These are phyloP conservation scores for Patiria pectinifera DNA, from an alignment of 53 echinoderm and acorn worm species.

Conservation along the genomic window DNA sequence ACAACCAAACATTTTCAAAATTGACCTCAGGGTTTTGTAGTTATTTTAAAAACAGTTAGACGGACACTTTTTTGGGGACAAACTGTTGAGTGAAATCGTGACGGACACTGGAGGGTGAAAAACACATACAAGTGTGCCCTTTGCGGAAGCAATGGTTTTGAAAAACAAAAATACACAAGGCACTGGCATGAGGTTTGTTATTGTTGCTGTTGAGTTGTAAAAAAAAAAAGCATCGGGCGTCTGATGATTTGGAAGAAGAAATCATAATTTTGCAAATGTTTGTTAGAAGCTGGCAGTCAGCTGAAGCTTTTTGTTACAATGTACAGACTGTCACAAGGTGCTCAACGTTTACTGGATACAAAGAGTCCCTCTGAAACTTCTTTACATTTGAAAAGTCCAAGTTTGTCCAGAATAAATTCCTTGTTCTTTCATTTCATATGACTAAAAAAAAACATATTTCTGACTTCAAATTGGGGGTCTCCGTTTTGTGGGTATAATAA, in stretches of 20 bases:
- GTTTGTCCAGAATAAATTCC: neutral
- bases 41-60: no score
- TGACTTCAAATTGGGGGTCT: neutral
- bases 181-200: conserved; percentile 56
- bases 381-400: neutral
- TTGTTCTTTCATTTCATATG: neutral
- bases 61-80: no score
- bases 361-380: neutral
- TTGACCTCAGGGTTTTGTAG: no score
- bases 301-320: neutral
- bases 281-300: conserved; percentile 34
- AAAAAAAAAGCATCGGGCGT: conserved; percentile 25
- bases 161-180: conserved; percentile 38
- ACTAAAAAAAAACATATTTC: neutral
- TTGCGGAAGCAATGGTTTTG: conserved; percentile 52
- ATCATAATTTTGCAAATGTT: neutral
- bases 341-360: neutral
- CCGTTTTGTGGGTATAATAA: neutral
- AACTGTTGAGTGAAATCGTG: neutral
- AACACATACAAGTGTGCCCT: conserved; percentile 12
- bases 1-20: no score
- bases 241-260: neutral
- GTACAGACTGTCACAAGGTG: neutral
- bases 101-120: neutral
- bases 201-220: conserved; percentile 25